Percentiles rank a stretch among this genome's conserved stretches.
Evolutionary conservation across 2,797 vertebrate species (phyloP).

Genomic region (Chaunax sp.): DNA sequence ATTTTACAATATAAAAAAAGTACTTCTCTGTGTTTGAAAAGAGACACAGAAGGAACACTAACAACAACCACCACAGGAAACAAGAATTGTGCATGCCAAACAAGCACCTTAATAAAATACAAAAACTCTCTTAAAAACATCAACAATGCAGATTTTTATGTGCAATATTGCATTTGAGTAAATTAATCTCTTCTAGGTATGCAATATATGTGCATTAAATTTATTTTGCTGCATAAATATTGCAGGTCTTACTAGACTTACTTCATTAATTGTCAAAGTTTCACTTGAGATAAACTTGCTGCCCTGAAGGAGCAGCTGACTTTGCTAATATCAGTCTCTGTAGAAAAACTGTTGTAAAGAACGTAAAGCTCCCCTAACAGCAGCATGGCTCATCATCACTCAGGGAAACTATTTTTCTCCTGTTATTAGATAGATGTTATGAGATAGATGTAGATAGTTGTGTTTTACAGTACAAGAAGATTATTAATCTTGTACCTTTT

Average conservation of each 20-base stretch:
- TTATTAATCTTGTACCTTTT: slow-evolving; percentile 55
- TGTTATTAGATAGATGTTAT: slow-evolving; percentile 19
- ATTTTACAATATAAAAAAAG: no score
- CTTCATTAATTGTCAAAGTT: slow-evolving; percentile 14
- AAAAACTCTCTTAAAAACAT: slow-evolving; percentile 7
- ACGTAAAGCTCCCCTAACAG: slow-evolving; percentile 8
- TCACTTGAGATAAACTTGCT: slow-evolving; percentile 35
- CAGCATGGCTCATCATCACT: slow-evolving; percentile 20
- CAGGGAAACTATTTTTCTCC: slow-evolving; percentile 9
- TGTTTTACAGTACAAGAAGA: slow-evolving; percentile 42
- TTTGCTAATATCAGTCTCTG: slow-evolving; percentile 21
- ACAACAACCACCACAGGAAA: background rate
- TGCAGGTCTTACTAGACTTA: slow-evolving; percentile 16
- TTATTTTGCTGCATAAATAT: slow-evolving; percentile 8
- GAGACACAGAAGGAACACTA: background rate
- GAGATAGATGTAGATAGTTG: slow-evolving; percentile 42
- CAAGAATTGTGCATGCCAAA: background rate
- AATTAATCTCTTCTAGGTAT: background rate
- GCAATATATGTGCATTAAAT: background rate
- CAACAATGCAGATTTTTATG: slow-evolving; percentile 4
- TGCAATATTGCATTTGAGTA: slow-evolving; percentile 8
- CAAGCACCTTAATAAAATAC: background rate
- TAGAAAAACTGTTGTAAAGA: slow-evolving; percentile 48
- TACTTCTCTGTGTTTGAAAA: slow-evolving; percentile 3
- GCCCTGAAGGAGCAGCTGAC: slow-evolving; percentile 39